Evolutionary conservation across 2,797 vertebrate genomes (phyloP), one percentile per base, ranked within the genome.

Genomic region (Stomatorhinus walkeri): DNA sequence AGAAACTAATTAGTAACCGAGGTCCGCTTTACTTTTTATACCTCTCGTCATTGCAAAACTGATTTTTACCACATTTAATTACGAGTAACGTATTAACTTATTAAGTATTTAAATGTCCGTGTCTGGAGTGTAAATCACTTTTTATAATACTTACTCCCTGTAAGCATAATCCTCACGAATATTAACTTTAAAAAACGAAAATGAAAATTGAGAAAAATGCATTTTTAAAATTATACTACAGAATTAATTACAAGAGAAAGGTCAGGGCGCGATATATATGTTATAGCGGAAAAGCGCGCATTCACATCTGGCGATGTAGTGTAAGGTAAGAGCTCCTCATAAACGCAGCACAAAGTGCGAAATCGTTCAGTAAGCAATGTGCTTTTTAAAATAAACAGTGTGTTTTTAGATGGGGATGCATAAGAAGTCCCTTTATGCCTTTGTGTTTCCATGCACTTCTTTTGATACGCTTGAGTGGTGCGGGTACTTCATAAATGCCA

Each of bases 401-500:
- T 48, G 43, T 83, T 32, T 83, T 83, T 83, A 46, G 79, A 48
- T 46, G 6, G 46, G 40, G 36, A 48, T 48, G 19, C 43, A 16
- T 72, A 72, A 36, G 68, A 72, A 72, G 68, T 16, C 76, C 19
- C 16, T 43, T 43, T 43, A n/a, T 81, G 76, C 36, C 68, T 72
- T 52, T 40, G 87, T 76, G 52, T 88, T 88, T 89, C 43, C 76
- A 61, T 87, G 81, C 68, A 40, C 22, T 54, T 40, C 68, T 86
- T 76, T 87, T 87, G 54, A 68, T 61, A 40, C 76, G 36, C 81
- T 81, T 83, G 51, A 88, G 85, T 43, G 9, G 16, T 24, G 59
- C 84, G 16, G 79, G 83, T 89, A 84, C 22, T 85, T 24, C 46
- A 49, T 51, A 51, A 85, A 85, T 40, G 51, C 85, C 85, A 56